These are phyloP conservation scores for Oryzias celebensis DNA, from an alignment of 2,113 vertebrate species.

Conservation along the genomic window DNA sequence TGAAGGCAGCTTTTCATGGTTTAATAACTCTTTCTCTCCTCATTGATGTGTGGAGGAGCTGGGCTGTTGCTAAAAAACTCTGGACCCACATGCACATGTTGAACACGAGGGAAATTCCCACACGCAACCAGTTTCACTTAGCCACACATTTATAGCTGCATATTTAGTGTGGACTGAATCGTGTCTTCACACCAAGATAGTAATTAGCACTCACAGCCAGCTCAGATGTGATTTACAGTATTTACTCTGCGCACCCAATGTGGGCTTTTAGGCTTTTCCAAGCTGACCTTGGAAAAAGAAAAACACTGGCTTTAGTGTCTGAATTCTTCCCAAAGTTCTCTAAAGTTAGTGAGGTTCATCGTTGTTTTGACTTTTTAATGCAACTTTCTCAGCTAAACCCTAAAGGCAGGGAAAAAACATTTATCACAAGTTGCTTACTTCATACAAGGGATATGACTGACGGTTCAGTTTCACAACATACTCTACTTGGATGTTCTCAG, in stretches of 20 bases:
- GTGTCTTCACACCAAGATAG: slow-evolving; percentile 68
- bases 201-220: slow-evolving; percentile 61
- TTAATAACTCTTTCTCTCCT: slow-evolving; percentile 68
- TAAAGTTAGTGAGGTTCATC: neutral
- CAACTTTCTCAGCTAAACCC: too few species aligned
- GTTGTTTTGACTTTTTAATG: too few species aligned
- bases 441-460: neutral
- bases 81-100: slow-evolving; percentile 63
- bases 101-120: slow-evolving; percentile 66
- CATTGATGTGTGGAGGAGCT: slow-evolving; percentile 72
- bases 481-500: neutral
- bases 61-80: slow-evolving; percentile 52
- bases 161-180: slow-evolving; percentile 58
- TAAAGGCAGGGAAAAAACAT: too few species aligned
- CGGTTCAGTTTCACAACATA: neutral
- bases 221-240: slow-evolving; percentile 56
- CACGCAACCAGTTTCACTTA: slow-evolving; percentile 31
- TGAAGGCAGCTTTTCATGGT: slow-evolving; percentile 58
- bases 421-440: too few species aligned
- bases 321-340: neutral
- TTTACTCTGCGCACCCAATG: slow-evolving; percentile 5
- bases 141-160: slow-evolving; percentile 54
- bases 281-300: slow-evolving; percentile 6
- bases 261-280: neutral
- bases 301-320: neutral